Percentiles rank a stretch among this genome's conserved stretches.
These are phyloP conservation scores for Saccostrea echinata DNA, from an alignment of 1,140 invertebrate genomes.

Conservation along the genomic window DNA sequence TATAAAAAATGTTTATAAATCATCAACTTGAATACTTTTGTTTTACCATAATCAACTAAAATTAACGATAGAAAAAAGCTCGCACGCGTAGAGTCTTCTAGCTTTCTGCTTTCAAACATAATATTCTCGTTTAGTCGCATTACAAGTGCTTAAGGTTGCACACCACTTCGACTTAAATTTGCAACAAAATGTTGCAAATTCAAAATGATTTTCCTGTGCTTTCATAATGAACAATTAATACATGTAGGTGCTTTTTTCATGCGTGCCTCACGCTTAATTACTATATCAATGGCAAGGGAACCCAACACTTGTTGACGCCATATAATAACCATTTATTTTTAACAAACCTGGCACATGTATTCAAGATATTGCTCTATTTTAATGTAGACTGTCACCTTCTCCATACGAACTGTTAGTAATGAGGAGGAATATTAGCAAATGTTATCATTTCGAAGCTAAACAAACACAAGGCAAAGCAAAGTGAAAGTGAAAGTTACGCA, in stretches of 20 bases:
- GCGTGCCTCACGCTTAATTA: neutral
- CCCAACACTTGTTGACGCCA: neutral
- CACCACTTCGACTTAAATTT: no score
- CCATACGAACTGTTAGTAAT: conserved; percentile 31
- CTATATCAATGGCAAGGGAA: neutral
- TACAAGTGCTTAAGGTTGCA: no score
- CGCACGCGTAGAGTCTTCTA: no score
- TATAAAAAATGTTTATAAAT: no score
- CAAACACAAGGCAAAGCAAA: neutral
- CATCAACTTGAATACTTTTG: no score
- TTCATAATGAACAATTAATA: neutral
- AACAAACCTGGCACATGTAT: conserved; percentile 9
- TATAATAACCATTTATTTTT: neutral
- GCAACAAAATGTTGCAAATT: neutral
- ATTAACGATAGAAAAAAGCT: no score
- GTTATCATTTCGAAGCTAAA: neutral
- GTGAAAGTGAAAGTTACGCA: neutral
- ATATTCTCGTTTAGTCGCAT: no score
- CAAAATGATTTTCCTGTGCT: neutral
- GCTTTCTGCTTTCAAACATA: no score
- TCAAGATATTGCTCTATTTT: neutral
- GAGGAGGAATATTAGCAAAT: neutral
- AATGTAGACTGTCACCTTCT: conserved; percentile 6
- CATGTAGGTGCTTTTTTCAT: neutral
- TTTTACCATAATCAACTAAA: no score